Evolutionary conservation across 2,797 vertebrate genomes (phyloP).

Genomic region (Tinamus major): DNA sequence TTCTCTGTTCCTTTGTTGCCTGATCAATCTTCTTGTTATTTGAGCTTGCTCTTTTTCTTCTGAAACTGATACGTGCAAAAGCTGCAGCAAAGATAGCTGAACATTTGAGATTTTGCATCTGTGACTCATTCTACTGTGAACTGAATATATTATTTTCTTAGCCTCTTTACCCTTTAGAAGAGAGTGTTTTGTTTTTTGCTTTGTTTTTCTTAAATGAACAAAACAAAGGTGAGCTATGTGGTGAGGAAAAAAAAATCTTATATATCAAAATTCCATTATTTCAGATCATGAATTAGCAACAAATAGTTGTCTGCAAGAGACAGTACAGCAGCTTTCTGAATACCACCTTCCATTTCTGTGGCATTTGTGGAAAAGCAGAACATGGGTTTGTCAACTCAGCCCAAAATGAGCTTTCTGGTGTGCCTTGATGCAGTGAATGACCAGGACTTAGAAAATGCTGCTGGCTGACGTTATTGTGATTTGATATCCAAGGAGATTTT

Average conservation of each 20-base stretch:
- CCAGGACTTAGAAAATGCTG: conserved; percentile 30
- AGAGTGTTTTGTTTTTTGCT: background rate
- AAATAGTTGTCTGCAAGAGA: background rate
- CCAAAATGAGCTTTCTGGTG: conserved; percentile 21
- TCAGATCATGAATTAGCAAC: background rate
- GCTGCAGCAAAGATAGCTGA: conserved; percentile 56
- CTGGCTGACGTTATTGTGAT: background rate
- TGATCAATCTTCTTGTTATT: conserved; percentile 68
- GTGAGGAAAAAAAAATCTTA: background rate
- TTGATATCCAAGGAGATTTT: conserved; percentile 11
- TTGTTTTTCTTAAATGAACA: background rate
- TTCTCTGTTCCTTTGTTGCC: conserved; percentile 49
- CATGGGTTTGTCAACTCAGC: conserved; percentile 29
- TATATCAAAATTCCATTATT: background rate
- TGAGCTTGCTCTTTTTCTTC: conserved; percentile 59
- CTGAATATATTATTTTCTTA: conserved; percentile 64
- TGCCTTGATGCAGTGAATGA: conserved; percentile 28
- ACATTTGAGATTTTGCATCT: conserved; percentile 68
- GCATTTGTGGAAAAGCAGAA: conserved; percentile 35
- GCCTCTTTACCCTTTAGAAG: conserved; percentile 53
- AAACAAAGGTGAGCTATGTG: background rate
- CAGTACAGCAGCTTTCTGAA: background rate
- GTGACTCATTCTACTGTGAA: conserved; percentile 72
- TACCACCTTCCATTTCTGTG: background rate
- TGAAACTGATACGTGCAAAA: conserved; percentile 57